Conservation (phyloP, 2,113 vertebrate genomes). For the Colistium nudipinnis region DNA sequence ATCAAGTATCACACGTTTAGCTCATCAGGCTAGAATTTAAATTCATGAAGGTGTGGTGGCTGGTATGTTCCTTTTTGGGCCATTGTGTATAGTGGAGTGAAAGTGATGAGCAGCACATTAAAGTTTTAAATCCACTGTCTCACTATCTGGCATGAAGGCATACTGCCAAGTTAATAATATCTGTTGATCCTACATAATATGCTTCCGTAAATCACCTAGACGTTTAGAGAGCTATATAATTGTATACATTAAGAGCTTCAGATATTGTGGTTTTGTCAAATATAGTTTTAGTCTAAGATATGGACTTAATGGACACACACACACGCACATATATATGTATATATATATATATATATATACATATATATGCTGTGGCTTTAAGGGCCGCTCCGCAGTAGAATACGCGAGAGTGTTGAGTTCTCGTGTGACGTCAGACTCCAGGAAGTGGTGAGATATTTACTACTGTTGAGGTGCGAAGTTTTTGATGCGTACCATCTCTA, state of each 20-base stretch:
- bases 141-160: neutral
- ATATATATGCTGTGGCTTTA: no score
- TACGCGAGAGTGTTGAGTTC: no score
- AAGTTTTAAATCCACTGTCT: neutral
- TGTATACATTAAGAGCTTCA: neutral
- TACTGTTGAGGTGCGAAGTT: no score
- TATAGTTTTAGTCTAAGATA: neutral
- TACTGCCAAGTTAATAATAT: neutral
- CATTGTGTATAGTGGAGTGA: conserved; percentile 14
- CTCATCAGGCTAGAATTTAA: neutral
- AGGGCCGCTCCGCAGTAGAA: no score
- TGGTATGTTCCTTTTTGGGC: conserved; percentile 23
- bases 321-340: no score
- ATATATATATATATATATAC: no score
- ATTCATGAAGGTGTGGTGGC: conserved; percentile 1
- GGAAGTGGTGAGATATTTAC: no score
- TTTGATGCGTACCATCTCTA: no score
- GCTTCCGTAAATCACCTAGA: neutral
- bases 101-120: conserved; percentile 9
- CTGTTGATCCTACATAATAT: neutral
- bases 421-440: no score
- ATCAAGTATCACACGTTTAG: conserved; percentile 8
- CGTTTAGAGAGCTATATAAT: neutral
- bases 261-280: neutral
- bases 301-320: neutral